phyloP scores from a whole-genome alignment of 2,888 invertebrate genomes.

The Parnassius apollo region DNA sequence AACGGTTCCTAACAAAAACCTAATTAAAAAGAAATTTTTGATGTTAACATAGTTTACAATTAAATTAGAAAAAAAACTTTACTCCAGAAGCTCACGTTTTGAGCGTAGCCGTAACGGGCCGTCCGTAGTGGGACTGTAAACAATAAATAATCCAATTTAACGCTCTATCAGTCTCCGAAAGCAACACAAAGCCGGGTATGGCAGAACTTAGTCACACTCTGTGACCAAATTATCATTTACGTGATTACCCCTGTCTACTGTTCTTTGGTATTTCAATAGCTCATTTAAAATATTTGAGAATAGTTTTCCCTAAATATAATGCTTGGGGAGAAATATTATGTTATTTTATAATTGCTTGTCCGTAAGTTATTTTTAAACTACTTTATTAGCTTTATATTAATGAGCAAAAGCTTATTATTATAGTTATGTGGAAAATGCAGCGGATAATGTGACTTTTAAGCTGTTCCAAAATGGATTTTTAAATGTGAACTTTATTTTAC shows the following conservation, averaged over 20 bases:
- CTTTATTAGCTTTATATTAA: too few relatives aligned
- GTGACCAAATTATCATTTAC: conserved; percentile 24
- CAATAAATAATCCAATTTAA: conserved; percentile 55
- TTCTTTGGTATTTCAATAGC: conserved; percentile 1
- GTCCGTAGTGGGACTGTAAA: conserved; percentile 37
- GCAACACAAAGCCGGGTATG: conserved; percentile 28
- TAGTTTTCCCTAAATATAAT: too few relatives aligned
- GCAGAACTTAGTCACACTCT: conserved; percentile 34
- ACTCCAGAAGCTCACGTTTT: conserved; percentile 37
- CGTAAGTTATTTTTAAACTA: too few relatives aligned
- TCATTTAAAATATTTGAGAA: background rate
- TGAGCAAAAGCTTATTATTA: too few relatives aligned
- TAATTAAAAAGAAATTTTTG: background rate
- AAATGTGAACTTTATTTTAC: too few relatives aligned
- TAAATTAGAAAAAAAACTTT: conserved; percentile 25
- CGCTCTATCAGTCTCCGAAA: conserved; percentile 41
- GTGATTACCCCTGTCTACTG: conserved; percentile 22
- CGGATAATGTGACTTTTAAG: too few relatives aligned
- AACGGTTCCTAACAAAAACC: background rate
- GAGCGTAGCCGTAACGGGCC: conserved; percentile 48
- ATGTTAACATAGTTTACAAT: background rate
- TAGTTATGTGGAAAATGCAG: too few relatives aligned
- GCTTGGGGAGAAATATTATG: too few relatives aligned
- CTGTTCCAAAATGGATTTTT: too few relatives aligned
- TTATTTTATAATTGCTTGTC: too few relatives aligned